Evolutionary conservation across 2,797 vertebrate species (phyloP).

Genomic region (Percopsis omiscomaycus): DNA sequence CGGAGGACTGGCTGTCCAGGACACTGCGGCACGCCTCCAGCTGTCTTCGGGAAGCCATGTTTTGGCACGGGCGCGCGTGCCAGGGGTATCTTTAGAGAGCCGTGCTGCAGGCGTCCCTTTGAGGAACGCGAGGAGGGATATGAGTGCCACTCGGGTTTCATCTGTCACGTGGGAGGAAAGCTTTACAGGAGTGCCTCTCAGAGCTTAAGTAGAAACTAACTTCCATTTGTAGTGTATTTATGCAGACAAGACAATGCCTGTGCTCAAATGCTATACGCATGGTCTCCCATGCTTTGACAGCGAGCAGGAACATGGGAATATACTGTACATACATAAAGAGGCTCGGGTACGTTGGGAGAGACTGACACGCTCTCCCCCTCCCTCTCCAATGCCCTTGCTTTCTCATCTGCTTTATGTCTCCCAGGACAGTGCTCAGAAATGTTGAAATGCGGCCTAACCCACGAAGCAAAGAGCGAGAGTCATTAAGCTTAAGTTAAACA

Average conservation of each 20-base stretch:
- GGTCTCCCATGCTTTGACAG: slow-evolving; percentile 52
- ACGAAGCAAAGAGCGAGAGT: slow-evolving; percentile 73
- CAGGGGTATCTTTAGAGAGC: slow-evolving; percentile 65
- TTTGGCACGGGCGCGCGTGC: slow-evolving; percentile 53
- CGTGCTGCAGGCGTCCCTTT: slow-evolving; percentile 53
- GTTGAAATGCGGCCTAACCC: slow-evolving; percentile 75
- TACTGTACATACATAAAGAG: slow-evolving; percentile 50
- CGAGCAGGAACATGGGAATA: slow-evolving; percentile 62
- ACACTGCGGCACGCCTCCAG: slow-evolving; percentile 30
- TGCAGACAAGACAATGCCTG: slow-evolving; percentile 66
- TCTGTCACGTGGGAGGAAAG: slow-evolving; percentile 66
- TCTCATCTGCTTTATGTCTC: slow-evolving; percentile 75
- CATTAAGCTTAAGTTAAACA: slow-evolving; percentile 79
- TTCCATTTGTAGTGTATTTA: slow-evolving; percentile 76
- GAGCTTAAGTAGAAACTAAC: slow-evolving; percentile 69
- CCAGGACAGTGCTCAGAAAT: slow-evolving; percentile 77
- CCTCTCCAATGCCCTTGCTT: slow-evolving; percentile 67
- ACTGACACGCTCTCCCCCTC: slow-evolving; percentile 51
- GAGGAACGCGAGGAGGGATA: slow-evolving; percentile 55
- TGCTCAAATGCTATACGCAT: slow-evolving; percentile 70
- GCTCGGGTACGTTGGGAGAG: slow-evolving; percentile 40
- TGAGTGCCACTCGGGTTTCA: slow-evolving; percentile 65
- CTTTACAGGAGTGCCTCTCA: slow-evolving; percentile 68
- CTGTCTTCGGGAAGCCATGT: slow-evolving; percentile 7
- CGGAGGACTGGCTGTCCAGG: slow-evolving; percentile 37